Evolutionary conservation across 2,113 vertebrate genomes (phyloP).

Genomic region (Colossoma macropomum): DNA sequence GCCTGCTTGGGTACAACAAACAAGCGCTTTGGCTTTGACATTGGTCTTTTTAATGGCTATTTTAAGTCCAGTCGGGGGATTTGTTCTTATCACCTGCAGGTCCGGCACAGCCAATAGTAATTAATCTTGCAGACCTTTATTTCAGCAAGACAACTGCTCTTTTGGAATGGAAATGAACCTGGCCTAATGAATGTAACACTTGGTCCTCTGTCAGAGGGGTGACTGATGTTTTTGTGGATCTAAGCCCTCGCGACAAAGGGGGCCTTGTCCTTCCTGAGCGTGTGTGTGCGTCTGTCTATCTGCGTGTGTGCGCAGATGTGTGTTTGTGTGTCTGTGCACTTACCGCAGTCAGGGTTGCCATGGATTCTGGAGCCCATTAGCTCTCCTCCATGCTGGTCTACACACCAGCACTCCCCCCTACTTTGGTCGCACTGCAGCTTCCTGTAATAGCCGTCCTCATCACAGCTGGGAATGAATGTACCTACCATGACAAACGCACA

Average conservation of each 20-base stretch:
- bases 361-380: conserved; percentile 85
- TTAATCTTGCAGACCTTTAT: conserved; percentile 78
- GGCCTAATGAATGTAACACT: conserved; percentile 74
- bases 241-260: conserved; percentile 68
- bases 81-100: conserved; percentile 71
- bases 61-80: conserved; percentile 71
- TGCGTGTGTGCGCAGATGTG: not conserved
- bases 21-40: conserved; percentile 66
- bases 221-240: conserved; percentile 64
- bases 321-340: conserved; percentile 58
- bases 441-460: conserved; percentile 93
- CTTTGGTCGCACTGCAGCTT: conserved; percentile 90
- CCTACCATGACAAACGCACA: conserved; percentile 72
- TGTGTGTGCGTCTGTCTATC: conserved; percentile 28
- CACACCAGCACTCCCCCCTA: conserved; percentile 92
- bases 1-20: conserved; percentile 33
- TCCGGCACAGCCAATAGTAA: conserved; percentile 69
- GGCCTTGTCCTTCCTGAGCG: conserved; percentile 62
- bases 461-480: conserved; percentile 92
- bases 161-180: conserved; percentile 80
- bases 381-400: conserved; percentile 89
- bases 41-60: conserved; percentile 71
- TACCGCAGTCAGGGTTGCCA: conserved; percentile 92
- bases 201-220: conserved; percentile 66
- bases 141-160: conserved; percentile 70